A percentile compares a stretch with the other conserved stretches of the same genome.
These are phyloP conservation scores for Diarsia dahlii DNA, from an alignment of 2,888 invertebrate species.

Conservation along the genomic window DNA sequence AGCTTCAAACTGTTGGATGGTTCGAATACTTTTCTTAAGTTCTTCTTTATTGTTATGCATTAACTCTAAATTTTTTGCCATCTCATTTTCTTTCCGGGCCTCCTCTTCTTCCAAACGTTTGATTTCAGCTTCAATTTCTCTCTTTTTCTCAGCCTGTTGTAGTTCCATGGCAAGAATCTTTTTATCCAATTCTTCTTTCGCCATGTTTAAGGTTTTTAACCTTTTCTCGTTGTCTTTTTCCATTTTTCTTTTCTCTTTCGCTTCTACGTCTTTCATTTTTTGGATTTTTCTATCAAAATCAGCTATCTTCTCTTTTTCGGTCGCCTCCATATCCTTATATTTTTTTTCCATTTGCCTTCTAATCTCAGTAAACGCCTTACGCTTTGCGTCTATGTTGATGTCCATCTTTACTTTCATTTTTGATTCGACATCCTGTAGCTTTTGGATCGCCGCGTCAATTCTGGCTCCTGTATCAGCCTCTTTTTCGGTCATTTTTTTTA, in stretches of 20 bases:
- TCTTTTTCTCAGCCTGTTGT: constrained; percentile 10
- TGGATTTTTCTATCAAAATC: constrained; percentile 29
- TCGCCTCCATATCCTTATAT: not conserved
- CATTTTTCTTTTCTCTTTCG: not conserved
- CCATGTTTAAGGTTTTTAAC: constrained; percentile 9
- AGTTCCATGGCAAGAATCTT: constrained; percentile 10
- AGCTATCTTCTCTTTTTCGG: not conserved
- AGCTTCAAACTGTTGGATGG: constrained; percentile 9
- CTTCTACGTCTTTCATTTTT: constrained; percentile 14
- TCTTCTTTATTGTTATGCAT: constrained; percentile 17
- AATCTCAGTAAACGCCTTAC: not conserved
- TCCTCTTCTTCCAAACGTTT: constrained; percentile 9
- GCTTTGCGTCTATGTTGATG: constrained; percentile 14
- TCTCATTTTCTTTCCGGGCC: not conserved
- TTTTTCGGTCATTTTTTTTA: constrained; percentile 5
- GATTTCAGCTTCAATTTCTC: constrained; percentile 22
- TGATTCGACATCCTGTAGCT: constrained; percentile 11
- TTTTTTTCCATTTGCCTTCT: constrained; percentile 6
- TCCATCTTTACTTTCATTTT: constrained; percentile 7
- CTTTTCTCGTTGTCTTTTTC: constrained; percentile 19
- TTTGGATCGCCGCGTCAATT: constrained; percentile 14
- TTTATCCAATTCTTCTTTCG: constrained; percentile 4
- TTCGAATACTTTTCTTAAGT: constrained; percentile 1
- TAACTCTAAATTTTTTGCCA: not conserved
- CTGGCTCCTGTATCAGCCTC: not conserved